Evolutionary conservation across 2,113 vertebrate species (phyloP), one percentile per base, ranked within the genome.

Genomic region (Copsychus sechellarum): DNA sequence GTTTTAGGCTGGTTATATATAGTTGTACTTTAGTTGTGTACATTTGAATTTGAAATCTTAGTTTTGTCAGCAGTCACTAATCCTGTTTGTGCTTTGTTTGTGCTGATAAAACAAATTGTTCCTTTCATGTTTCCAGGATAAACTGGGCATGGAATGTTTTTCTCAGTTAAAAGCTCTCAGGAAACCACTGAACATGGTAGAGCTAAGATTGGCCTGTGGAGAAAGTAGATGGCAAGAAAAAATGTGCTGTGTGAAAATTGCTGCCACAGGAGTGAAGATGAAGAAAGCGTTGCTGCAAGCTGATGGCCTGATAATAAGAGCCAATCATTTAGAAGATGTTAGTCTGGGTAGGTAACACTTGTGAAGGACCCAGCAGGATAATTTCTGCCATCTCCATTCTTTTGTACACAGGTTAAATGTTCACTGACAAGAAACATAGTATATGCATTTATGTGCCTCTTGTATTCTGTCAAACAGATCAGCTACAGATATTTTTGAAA

Each of bases 211-310:
- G 57, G 96, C 97, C 26, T 67, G 95, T 90, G 96, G 91, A 28
- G 89, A 98, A 24, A 95, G 92, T 20, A 94, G 95, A 25, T 97
- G 97, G 97, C 97, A 95, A 62, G 98, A 98, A 86, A 98, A 99
- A 79, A 95, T 99, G 57, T 92, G 95, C 85, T 97, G 97, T 40
- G 97, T 99, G 67, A 98, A 98, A 89, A 95, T 97, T 8, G 97
- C 97, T 51, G 98, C 98, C 21, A 97, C 96, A 23, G 98, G 98
- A 24, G 97, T 97, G 94, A 98, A 98, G 54, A 91, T 98, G 51
- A 99, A 99, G 94, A 98, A 98, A 96, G 98, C 96, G 14, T 93
- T 99, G 56, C 97, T 99, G 29, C 97, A 98, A 89, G 98, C 98
- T 80, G 98, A 98, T 97, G 98, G 98, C 38, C 96, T 99, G 14